Base-by-base conservation (phyloP, 2,888 invertebrate species). In the Acleris cristana region DNA sequence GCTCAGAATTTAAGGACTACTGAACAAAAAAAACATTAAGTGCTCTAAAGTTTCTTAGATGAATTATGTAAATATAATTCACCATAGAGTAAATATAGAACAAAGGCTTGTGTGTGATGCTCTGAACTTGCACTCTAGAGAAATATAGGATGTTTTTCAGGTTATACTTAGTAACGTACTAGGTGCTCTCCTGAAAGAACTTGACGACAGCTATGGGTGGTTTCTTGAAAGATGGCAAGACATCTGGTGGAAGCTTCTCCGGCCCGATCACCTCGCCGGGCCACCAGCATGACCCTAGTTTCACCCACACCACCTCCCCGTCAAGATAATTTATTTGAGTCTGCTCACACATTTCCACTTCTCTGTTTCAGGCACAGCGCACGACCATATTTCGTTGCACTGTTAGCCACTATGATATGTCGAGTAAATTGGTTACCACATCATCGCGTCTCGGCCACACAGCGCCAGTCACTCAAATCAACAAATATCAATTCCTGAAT, bases 231-330 rank as follows among this genome's bases (percentile, higher is more conserved):
- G 95, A 94, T 56, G 89, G 86, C 70, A 95, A 88, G 74, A 96
- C 92, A 79, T 96, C 96, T 74, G 95, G 94, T 26, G 96, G 95
- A 65, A 96, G 88, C 78, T 93, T 93, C 63, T 94, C 94, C 23
- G 93, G 83, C 71, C 94, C 94, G 55, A 94, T 94, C 69, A 97
- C 96, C 85, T 96, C 96, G 14, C 96, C 97, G 30, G 97, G 97
- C 97, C 97, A 97, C 97, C 97, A 97, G 78, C 95, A 95, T 51
- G 95, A 93, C 49, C 96, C 95, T 71, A 97, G 87, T 86, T 97
- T 97, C 21, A 97, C 96, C 97, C 97, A 97, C 71, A 97, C 97
- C 77, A 97, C 93, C 79, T 97, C 96, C 62, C 96, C 96, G 76
- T 95, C 95, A 77, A 93, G 90, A 89, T 95, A 96, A 80, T 84